Percentiles rank a stretch among this genome's conserved stretches.
phyloP scores from a whole-genome alignment of 2,797 vertebrate genomes.

The Myotis pilosus region DNA sequence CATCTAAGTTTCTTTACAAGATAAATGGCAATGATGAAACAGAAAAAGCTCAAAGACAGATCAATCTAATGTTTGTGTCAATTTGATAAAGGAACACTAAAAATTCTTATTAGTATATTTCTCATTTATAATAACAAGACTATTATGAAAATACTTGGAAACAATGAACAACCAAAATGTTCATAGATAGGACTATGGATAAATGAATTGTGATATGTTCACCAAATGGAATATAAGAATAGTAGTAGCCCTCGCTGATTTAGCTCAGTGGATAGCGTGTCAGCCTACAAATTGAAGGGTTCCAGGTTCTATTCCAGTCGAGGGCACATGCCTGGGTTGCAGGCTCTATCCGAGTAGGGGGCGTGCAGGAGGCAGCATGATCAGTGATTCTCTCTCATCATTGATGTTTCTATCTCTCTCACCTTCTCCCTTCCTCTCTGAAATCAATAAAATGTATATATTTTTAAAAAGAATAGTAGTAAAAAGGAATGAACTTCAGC shows the following conservation, averaged over 20 bases:
- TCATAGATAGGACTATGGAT: not conserved
- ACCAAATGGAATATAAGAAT: slow-evolving; percentile 1
- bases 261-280: too few relatives aligned
- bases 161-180: slow-evolving; percentile 27
- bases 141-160: slow-evolving; percentile 5
- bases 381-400: too few relatives aligned
- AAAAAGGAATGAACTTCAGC: slow-evolving; percentile 3
- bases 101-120: slow-evolving; percentile 42
- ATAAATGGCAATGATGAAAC: slow-evolving; percentile 40
- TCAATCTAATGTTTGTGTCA: slow-evolving; percentile 40
- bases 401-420: too few relatives aligned
- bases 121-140: slow-evolving; percentile 30
- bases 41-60: slow-evolving; percentile 40
- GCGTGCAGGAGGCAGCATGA: too few relatives aligned
- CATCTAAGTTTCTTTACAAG: slow-evolving; percentile 34
- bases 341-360: too few relatives aligned
- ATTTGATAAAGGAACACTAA: slow-evolving; percentile 43
- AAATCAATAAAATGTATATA: too few relatives aligned
- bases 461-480: not conserved
- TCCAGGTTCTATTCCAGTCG: too few relatives aligned
- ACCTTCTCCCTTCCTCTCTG: too few relatives aligned
- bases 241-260: not conserved
- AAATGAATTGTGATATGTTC: not conserved
- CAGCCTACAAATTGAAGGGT: too few relatives aligned
- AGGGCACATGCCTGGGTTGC: too few relatives aligned